phyloP scores from a whole-genome alignment of 2,113 vertebrate species.

The Trematocara stigmaticum region DNA sequence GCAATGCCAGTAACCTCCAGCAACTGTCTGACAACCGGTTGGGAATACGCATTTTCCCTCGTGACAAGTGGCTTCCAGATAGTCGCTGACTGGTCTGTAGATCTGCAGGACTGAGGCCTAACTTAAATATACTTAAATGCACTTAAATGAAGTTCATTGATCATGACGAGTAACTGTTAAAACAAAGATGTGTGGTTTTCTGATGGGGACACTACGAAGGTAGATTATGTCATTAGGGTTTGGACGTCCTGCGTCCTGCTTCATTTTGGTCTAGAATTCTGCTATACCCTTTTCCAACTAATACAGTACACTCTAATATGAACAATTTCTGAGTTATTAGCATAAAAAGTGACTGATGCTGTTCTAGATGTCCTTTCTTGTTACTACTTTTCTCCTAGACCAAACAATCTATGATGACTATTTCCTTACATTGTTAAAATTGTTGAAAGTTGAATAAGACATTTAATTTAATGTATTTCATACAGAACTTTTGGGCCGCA shows the following conservation, averaged over 20 bases:
- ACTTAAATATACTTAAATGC: neutral
- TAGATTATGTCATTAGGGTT: neutral
- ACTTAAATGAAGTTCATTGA: neutral
- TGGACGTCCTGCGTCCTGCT: neutral
- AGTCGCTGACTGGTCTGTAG: neutral
- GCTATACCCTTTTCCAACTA: neutral
- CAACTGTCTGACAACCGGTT: neutral
- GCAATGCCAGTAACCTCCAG: neutral
- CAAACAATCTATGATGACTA: neutral
- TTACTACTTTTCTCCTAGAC: neutral
- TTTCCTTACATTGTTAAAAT: neutral
- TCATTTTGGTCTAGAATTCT: neutral
- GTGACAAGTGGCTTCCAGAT: neutral
- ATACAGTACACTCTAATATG: neutral
- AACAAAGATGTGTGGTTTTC: neutral
- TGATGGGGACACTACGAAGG: neutral
- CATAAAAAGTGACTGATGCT: neutral
- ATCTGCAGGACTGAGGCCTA: neutral
- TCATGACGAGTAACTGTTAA: neutral
- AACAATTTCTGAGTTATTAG: neutral
- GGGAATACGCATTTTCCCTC: neutral
- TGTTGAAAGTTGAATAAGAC: neutral
- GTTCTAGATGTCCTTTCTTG: neutral
- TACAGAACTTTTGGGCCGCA: constrained; percentile 26
- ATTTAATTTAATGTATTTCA: constrained; percentile 26